phyloP scores from a whole-genome alignment of 1,140 invertebrate species.

The Tetramorium parvispinum region DNA sequence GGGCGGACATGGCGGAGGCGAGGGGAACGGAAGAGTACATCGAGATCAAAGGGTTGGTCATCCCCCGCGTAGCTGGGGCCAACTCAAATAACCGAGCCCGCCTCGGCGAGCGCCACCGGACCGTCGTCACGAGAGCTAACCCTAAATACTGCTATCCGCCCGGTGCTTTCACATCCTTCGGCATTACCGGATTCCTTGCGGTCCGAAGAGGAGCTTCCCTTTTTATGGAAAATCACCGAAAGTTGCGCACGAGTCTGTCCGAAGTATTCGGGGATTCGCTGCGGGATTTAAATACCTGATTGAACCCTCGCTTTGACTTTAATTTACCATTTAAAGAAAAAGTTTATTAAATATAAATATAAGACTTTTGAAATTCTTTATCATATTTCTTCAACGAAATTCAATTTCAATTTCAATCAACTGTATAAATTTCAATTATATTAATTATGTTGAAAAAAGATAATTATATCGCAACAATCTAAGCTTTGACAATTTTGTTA shows the following conservation, averaged over 20 bases:
- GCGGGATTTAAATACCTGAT: constrained; percentile 18
- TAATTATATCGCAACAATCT: background rate
- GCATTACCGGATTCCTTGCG: constrained; percentile 77
- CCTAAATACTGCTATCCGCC: constrained; percentile 81
- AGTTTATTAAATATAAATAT: background rate
- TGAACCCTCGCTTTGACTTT: background rate
- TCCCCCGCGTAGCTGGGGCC: constrained; percentile 80
- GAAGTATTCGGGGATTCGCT: constrained; percentile 31
- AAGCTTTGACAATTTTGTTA: constrained; percentile 20
- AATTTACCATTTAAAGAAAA: background rate
- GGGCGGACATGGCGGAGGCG: constrained; percentile 74
- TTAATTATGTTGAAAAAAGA: background rate
- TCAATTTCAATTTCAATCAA: background rate
- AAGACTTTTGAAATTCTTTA: background rate
- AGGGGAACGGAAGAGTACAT: constrained; percentile 67
- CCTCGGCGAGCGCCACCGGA: constrained; percentile 79
- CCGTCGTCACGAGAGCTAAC: constrained; percentile 80
- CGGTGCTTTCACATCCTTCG: constrained; percentile 71
- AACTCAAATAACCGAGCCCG: constrained; percentile 85
- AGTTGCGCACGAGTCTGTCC: constrained; percentile 25
- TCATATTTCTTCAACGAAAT: background rate
- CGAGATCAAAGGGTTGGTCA: constrained; percentile 85
- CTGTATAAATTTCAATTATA: background rate
- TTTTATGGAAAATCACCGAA: constrained; percentile 60
- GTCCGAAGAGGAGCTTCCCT: constrained; percentile 59